These are phyloP conservation scores for Protomyctophum bolini DNA, from an alignment of 2,113 vertebrate genomes.

Conservation along the genomic window DNA sequence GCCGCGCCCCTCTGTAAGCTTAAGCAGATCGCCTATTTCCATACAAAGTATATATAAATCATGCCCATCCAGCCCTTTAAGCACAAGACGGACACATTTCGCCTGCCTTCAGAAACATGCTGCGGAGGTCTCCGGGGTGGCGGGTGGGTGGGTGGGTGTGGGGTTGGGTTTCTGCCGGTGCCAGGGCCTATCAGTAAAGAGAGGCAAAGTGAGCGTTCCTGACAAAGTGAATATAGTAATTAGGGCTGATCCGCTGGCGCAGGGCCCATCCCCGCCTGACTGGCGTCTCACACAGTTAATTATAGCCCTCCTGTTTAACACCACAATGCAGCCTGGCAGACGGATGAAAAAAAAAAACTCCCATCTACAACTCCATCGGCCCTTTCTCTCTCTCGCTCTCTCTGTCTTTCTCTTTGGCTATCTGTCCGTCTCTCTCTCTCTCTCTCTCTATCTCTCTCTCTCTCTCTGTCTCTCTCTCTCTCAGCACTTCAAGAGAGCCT, in stretches of 20 bases:
- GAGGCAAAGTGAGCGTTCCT: conserved; percentile 83
- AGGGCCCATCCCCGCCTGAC: conserved; percentile 74
- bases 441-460: neutral
- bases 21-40: no score
- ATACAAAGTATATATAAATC: no score
- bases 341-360: conserved; percentile 63
- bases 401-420: no score
- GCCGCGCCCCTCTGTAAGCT: no score
- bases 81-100: no score
- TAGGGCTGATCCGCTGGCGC: conserved; percentile 88
- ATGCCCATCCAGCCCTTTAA: no score
- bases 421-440: no score
- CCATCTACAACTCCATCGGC: neutral
- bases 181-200: conserved; percentile 82
- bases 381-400: neutral
- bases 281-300: conserved; percentile 84
- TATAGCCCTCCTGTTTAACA: conserved; percentile 77
- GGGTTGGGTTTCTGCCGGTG: conserved; percentile 57
- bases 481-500: neutral
- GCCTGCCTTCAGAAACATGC: conserved; percentile 22
- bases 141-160: no score
- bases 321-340: conserved; percentile 54
- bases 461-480: neutral
- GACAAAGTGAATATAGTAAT: conserved; percentile 86
- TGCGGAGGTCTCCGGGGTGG: conserved; percentile 16